phyloP scores from a whole-genome alignment of 2,888 invertebrate genomes.

The Lottia gigantea region DNA sequence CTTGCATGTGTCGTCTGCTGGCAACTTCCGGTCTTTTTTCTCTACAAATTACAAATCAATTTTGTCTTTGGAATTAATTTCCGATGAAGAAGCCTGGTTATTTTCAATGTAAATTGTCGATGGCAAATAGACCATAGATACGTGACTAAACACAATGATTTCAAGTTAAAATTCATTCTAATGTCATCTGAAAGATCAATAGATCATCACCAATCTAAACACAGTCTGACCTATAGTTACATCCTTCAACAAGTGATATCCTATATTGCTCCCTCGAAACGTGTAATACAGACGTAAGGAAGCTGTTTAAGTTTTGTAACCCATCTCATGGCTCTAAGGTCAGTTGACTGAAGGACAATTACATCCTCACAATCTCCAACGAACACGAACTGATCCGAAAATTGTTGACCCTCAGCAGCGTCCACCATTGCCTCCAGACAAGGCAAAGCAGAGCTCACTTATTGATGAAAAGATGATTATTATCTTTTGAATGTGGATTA shows the following conservation, averaged over 20 bases:
- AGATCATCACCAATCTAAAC: slow-evolving; percentile 6
- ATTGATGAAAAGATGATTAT: too few relatives aligned
- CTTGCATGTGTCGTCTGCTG: slow-evolving; percentile 1
- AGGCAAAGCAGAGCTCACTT: too few relatives aligned
- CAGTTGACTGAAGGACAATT: too few relatives aligned
- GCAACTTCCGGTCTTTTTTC: neutral
- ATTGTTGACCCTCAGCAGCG: too few relatives aligned
- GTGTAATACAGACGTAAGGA: neutral
- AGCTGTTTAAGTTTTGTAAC: too few relatives aligned
- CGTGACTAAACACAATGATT: slow-evolving; percentile 9
- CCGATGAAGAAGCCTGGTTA: neutral
- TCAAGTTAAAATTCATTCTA: neutral
- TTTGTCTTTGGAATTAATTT: slow-evolving; percentile 5
- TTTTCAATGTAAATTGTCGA: neutral
- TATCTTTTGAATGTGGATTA: too few relatives aligned
- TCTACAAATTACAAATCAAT: slow-evolving; percentile 10
- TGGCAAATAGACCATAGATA: slow-evolving; percentile 4
- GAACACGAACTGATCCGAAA: too few relatives aligned
- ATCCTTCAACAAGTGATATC: neutral
- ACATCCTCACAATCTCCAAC: too few relatives aligned
- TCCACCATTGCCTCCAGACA: too few relatives aligned
- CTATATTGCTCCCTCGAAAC: neutral
- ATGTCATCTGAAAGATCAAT: neutral
- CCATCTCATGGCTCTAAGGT: too few relatives aligned
- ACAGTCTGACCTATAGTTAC: neutral